Base-by-base conservation (phyloP, 2,113 vertebrate species). In the Salvator merianae region DNA sequence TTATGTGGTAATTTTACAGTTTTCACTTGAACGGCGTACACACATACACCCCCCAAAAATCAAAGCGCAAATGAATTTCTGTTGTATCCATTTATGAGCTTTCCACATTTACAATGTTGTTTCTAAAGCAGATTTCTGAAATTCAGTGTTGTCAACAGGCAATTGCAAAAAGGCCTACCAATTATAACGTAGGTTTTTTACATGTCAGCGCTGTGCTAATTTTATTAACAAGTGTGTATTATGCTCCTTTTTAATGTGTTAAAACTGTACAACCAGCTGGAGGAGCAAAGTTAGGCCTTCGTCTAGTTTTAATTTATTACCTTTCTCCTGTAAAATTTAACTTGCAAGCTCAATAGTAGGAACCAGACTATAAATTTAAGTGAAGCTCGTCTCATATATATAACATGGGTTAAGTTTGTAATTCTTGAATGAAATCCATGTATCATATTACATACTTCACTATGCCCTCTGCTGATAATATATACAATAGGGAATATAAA, bases 1-100 rank as follows among this genome's bases (percentile, higher is more conserved):
- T 95, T 95, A 96, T 1, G 94, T 95, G 95, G 94, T 96, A 95
- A 96, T 96, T 96, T 96, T 96, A 96, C 93, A 96, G 94, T 95
- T 95, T 93, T 92, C 88, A 94, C 92, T 95, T 95, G 94, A 95
- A 95, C 95, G 91, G 92, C 82, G 91, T 82, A 77, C 34, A 72
- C 68, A 34, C 68, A 84, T 68, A 71, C 30, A 13, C 34, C 73
- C 0, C 0, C 65, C 77, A 87, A 92, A 93, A 90, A 92, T 92
- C 90, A 89, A 94, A 95, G 91, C 90, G 84, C 92, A 90, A 94
- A 86, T 91, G 93, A 92, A 95, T 92, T 95, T 94, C 91, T 94
- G 85, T 88, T 94, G 92, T 89, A 88, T 90, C 89, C 89, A 94
- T 95, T 96, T 95, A 94, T 94, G 94, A 95, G 94, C 92, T 95